These are phyloP conservation scores for Eilema caniola DNA, from an alignment of 2,888 invertebrate species.

Conservation along the genomic window DNA sequence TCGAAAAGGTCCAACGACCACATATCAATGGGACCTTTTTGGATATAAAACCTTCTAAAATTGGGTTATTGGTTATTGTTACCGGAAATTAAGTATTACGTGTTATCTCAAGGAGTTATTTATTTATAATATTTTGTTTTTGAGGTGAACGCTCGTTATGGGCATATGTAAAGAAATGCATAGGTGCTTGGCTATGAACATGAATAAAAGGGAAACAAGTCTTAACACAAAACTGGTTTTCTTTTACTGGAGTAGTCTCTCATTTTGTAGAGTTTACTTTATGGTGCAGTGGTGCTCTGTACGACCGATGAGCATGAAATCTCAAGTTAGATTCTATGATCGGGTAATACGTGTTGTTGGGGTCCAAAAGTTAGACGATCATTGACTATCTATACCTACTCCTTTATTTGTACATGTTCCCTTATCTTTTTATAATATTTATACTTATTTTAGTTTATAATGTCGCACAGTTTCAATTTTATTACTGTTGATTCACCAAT, in stretches of 20 bases:
- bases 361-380: too few species aligned
- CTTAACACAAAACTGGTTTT: background rate
- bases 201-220: slow-evolving; percentile 1
- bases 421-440: too few species aligned
- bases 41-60: slow-evolving; percentile 2
- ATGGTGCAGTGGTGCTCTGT: background rate
- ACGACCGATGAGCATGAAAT: background rate
- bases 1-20: background rate
- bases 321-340: too few species aligned
- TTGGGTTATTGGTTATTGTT: slow-evolving; percentile 7
- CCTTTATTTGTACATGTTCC: too few species aligned
- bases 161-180: background rate
- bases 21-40: slow-evolving; percentile 4
- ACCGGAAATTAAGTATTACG: slow-evolving; percentile 3
- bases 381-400: too few species aligned
- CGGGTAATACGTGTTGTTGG: too few species aligned
- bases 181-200: background rate
- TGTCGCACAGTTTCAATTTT: too few species aligned
- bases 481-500: too few species aligned
- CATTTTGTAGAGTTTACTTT: background rate
- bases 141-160: slow-evolving; percentile 8
- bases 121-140: background rate
- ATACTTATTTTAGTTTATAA: too few species aligned
- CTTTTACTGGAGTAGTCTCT: slow-evolving; percentile 4
- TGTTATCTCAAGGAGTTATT: background rate